phyloP scores from a whole-genome alignment of 2,797 vertebrate species.

The Pangasius djambal region DNA sequence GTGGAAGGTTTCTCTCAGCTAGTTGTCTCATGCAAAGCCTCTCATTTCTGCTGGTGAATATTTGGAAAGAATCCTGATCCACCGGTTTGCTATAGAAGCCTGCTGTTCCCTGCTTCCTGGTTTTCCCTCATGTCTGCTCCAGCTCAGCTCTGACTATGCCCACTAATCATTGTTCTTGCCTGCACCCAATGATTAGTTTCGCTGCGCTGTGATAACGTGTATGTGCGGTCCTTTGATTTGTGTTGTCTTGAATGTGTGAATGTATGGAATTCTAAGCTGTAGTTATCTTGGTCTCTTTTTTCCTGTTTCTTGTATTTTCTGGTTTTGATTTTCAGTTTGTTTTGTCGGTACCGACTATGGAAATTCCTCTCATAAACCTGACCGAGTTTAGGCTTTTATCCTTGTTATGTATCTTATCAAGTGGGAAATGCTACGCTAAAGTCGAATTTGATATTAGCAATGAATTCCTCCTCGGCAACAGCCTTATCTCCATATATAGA shows the following conservation, averaged over 20 bases:
- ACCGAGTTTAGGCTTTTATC: not conserved
- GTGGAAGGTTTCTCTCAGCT: not conserved
- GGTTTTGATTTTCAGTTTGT: not conserved
- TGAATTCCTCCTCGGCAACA: not conserved
- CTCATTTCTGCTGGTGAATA: not conserved
- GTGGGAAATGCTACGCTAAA: not conserved
- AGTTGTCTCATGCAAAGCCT: not conserved
- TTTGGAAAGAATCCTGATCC: not conserved
- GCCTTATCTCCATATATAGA: conserved; percentile 38
- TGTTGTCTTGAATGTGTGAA: not conserved
- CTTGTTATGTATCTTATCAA: not conserved
- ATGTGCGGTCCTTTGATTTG: not conserved
- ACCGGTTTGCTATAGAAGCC: not conserved
- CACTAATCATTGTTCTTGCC: not conserved
- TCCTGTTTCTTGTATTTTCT: not conserved
- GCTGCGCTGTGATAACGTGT: not conserved
- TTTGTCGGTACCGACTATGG: not conserved
- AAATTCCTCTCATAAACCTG: not conserved
- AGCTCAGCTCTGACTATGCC: not conserved
- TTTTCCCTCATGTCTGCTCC: not conserved
- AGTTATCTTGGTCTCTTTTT: not conserved
- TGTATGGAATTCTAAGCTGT: not conserved
- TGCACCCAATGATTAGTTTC: not conserved
- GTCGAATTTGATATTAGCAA: not conserved
- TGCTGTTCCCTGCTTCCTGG: not conserved